Evolutionary conservation across 2,113 vertebrate genomes (phyloP), one percentile per base, ranked within the genome.

Genomic region (Alectura lathami): DNA sequence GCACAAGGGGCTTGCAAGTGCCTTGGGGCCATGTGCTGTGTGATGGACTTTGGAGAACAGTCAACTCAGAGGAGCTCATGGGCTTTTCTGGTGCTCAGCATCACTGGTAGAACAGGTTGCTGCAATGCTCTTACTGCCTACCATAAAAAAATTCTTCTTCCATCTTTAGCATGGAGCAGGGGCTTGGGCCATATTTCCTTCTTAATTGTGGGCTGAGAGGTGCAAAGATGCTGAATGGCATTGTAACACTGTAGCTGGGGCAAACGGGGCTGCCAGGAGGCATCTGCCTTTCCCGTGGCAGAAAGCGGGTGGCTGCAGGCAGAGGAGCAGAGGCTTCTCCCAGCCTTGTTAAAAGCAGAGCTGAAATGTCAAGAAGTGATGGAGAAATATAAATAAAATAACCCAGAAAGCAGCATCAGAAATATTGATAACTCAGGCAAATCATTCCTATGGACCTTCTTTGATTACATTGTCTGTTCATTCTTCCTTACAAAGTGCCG

Each of bases 161-260:
- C 30, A 84, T 74, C 60, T 30, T 32, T 72, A 89, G 64, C 3
- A 6, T 6, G 26, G 30, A 79, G 42, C 30, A 22, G 51, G 40
- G 32, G 76, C 72, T 27, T 8, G 64, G 76, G 79, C 84, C 24
- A 6, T 91, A 79, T 96, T 97, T 96, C 91, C 87, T 95, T 96
- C 92, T 86, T 92, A 74, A 90, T 88, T 93, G 59, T 17, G 24
- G 83, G 42, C 68, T 51, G 84, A 70, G 89, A 85, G 77, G 77
- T 93, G 93, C 70, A 79, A 73, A 97, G 92, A 76, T 79, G 30
- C n/a, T 4, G 81, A 83, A 85, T 89, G 93, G 94, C 94, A 91
- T 29, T 26, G 22, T 63, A 78, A 79, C 40, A 83, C 13, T 8
- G 53, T 51, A 92, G 20, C 32, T 82, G 88, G 77, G 79, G 53